Evolutionary conservation across 2,888 invertebrate species (phyloP), one percentile per base, ranked within the genome.

Genomic region (Patella depressa): DNA sequence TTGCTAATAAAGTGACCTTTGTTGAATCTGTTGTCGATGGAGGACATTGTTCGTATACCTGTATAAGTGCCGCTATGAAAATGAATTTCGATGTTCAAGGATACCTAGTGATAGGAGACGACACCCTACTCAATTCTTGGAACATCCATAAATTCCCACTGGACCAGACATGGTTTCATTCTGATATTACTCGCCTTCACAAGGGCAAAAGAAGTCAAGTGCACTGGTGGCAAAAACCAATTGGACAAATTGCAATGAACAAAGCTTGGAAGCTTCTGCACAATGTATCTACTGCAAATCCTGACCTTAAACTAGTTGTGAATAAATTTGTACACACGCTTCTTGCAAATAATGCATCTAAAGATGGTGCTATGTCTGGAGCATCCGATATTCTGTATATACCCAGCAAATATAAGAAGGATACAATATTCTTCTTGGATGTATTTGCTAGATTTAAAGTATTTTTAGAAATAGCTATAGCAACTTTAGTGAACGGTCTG

Each of bases 61-160:
- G 85, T 73, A 15, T 82, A n/a, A 19, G 70, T 12, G 75, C 45
- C 2, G 84, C 84, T 5, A 74, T 77, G 55, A 57, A 76, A 29
- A 80, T 85, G 82, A 71, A 75, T 17, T 80, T 81, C 77, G 81
- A 81, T 12, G 79, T 82, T 11, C 74, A 72, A 7, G 85, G 82
- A 1, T 82, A 78, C 75, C 73, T 85, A 14, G 75, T 74, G 69
- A 76, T 82, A 24, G 69, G 80, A 1, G 83, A 84, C 17, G 75
- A 73, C n/a, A 79, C 78, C 71, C 75, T 78, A 71, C 53, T 84
- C 29, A 71, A 74, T 59, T 17, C 59, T 1, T 69, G 74, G 55
- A 55, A 74, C n/a, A 29, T 78, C 57, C 45, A 55, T 3, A 15
- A 17, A 15, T 19, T 72, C 19, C 76, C 57, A 15, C 17, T 53